Evolutionary conservation across 2,113 vertebrate genomes (phyloP), one percentile per base, ranked within the genome.

Genomic region (Nesogale talazaci): DNA sequence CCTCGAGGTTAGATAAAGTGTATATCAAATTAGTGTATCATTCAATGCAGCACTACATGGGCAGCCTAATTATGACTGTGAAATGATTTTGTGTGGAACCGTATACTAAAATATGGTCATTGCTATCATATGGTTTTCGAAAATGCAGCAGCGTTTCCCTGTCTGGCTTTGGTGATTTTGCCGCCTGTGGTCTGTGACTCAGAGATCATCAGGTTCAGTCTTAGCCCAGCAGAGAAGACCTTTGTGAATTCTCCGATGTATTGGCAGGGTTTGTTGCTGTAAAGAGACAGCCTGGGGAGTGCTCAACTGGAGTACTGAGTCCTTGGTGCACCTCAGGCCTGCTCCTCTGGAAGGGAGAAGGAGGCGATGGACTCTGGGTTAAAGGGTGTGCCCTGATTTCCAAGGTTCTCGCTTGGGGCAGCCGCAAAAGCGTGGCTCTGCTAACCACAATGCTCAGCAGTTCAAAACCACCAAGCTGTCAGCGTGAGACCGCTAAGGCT

Each of bases 21-120:
- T 94, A 88, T 88, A 87, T 57, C 82, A 89, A 95, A 89, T 96
- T 93, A 95, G 81, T 92, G 83, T 92, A 85, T 52, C 42, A 11
- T 82, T 56, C 84, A 89, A 96, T 94, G 92, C 82, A 69, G 88
- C 5, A 59, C 74, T 56, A 87, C 79, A 84, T 89, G 89, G 96
- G 80, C 67, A 83, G 11, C 86, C 94, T 90, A 89, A 96, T 95
- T 95, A 83, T 82, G 91, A 92, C 72, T 90, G 67, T 83, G 92
- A 92, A 27, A 83, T 95, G 95, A 89, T 95, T 79, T 85, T 87
- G 89, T 90, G 86, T 93, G 94, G 94, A 97, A 94, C 92, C 82
- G 46, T 88, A 90, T 94, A 95, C 70, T 96, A 96, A 84, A 96
- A 97, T 97, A 92, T 91, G 97, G 82, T 94, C 46, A 94, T 95